phyloP scores from a whole-genome alignment of 2,888 invertebrate species.

The Cryptophagus acutangulus region DNA sequence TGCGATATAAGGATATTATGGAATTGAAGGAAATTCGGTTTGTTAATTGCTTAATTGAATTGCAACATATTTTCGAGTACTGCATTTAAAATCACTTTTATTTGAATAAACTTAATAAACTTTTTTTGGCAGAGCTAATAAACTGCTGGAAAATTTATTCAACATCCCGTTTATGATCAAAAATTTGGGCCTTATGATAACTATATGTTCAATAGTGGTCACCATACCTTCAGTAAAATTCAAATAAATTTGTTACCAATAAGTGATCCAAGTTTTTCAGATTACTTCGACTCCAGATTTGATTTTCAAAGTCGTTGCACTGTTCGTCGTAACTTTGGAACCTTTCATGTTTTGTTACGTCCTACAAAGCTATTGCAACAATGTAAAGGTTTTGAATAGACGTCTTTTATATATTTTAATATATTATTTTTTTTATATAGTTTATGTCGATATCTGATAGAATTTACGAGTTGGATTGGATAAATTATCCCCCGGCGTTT shows the following conservation, averaged over 20 bases:
- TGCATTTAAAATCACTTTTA: background rate
- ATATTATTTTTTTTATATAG: background rate
- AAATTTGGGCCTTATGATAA: background rate
- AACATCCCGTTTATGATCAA: background rate
- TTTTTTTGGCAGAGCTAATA: background rate
- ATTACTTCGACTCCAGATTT: no score
- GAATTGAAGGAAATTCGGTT: slow-evolving; percentile 18
- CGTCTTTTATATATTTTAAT: background rate
- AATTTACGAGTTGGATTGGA: background rate
- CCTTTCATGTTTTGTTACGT: background rate
- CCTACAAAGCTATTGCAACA: background rate
- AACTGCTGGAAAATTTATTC: background rate
- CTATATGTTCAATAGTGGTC: background rate
- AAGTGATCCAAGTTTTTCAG: no score
- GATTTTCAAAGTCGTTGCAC: no score
- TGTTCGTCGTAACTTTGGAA: background rate
- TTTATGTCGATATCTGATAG: background rate
- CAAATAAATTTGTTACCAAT: no score
- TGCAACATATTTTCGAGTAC: slow-evolving; percentile 24
- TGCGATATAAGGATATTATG: slow-evolving; percentile 2
- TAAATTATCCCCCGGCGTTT: background rate
- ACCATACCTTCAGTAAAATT: background rate
- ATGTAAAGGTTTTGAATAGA: background rate
- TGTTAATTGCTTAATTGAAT: slow-evolving; percentile 21
- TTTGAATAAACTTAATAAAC: background rate